Evolutionary conservation across 2,113 vertebrate species (phyloP).

Genomic region (Chaetops frenatus): DNA sequence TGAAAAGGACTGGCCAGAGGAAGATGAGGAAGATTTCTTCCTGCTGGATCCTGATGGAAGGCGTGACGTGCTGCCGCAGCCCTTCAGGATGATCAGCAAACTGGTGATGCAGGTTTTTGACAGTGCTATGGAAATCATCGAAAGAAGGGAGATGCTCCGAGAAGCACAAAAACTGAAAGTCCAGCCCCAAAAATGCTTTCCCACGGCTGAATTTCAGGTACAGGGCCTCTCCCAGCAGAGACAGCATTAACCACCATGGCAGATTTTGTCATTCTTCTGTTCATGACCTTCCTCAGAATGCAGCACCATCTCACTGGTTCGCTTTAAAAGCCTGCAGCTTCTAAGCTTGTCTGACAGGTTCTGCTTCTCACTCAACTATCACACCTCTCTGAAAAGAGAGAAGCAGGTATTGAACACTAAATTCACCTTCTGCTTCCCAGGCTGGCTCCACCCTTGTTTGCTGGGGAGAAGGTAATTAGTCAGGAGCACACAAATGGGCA

Average conservation of each 20-base stretch:
- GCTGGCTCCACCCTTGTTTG: constrained; percentile 3
- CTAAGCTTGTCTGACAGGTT: constrained; percentile 22
- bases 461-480: background rate
- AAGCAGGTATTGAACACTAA: background rate
- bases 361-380: constrained; percentile 1
- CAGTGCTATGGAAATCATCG: constrained; percentile 65
- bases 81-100: constrained; percentile 72
- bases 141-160: constrained; percentile 1
- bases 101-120: constrained; percentile 67
- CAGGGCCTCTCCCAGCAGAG: background rate
- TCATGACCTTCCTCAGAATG: background rate
- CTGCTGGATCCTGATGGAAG: constrained; percentile 47
- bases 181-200: constrained; percentile 14
- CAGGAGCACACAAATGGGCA: background rate
- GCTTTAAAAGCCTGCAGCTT: background rate
- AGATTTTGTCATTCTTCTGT: background rate
- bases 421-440: background rate
- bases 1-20: constrained; percentile 64
- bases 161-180: background rate
- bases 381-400: background rate
- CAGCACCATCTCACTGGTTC: background rate
- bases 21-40: constrained; percentile 50
- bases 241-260: rapidly evolving
- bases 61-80: constrained; percentile 67
- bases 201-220: constrained; percentile 70